Base-by-base conservation (phyloP, 37 sponge, comb jelly and placozoan genomes). In the Oopsacas minuta region DNA sequence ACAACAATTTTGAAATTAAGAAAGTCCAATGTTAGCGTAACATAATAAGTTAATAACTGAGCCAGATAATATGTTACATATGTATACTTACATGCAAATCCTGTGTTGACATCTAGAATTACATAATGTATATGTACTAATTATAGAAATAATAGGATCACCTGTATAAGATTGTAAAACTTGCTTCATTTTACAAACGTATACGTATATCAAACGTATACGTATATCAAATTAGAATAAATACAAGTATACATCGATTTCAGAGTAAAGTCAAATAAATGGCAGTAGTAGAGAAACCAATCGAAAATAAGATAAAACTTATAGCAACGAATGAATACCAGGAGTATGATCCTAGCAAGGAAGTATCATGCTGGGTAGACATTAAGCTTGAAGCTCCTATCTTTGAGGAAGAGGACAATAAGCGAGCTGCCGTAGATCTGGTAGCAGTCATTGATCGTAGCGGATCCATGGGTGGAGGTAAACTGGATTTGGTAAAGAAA, bases 401-500 rank as follows among this genome's bases (percentile, higher is more conserved):
- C 34, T 92, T 87, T 89, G 91, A 95, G 86, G 90, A 91, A 0
- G 75, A 61, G 5, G 75, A 61, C 17, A 87, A 83, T 5, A 37
- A 91, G 0, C 88, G 96, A 23, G 86, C 89, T 12, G 83, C 91
- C 0, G 87, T 95, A 34, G 96, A 95, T 37, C 87, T 95, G 23
- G 91, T 91, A 10, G 96, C 96, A 12, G 96, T 95, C 15, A 92
- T 95, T 38, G 96, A 95, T 61, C 85, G 87, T 35, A 95, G 96
- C 39, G 96, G 96, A 20, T 92, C 93, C 42, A 95, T 95, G 96
- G 23, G 53, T 15, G 93, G 93, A 0, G 23, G 20, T 8, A 95
- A 95, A 84, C 81, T 95, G 10, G 53, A 91, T 0, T 82, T 92
- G 28, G 96, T 95, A 38, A 92, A 88, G 86, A 86, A 95, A 84